A percentile compares a stretch with the other conserved stretches of the same genome.
Conservation (phyloP, 2,797 vertebrate genomes). For the Potorous gilbertii region DNA sequence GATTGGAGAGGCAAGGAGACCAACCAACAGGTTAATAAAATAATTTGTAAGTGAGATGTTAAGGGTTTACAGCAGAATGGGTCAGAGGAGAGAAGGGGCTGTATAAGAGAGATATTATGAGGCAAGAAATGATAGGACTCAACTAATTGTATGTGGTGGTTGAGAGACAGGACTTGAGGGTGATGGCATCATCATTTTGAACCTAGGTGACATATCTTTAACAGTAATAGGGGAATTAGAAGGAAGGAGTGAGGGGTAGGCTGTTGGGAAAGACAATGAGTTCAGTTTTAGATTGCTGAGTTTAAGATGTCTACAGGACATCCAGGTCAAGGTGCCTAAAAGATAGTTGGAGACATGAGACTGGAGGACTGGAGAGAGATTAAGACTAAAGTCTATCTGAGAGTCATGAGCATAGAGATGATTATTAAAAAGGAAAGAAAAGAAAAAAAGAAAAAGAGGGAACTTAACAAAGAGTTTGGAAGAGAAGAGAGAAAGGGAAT, state of each 20-base stretch:
- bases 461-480: neutral
- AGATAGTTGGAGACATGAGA: neutral
- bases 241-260: neutral
- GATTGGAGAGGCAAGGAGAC: neutral
- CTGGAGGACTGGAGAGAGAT: neutral
- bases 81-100: neutral
- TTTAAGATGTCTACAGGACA: constrained; percentile 6
- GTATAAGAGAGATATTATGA: neutral
- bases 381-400: neutral
- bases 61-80: neutral
- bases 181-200: neutral
- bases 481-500: neutral
- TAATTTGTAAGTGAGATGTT: neutral
- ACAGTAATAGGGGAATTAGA: neutral
- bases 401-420: neutral
- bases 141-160: neutral
- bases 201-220: neutral
- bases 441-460: too few species aligned
- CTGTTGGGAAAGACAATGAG: neutral
- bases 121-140: neutral
- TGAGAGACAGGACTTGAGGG: neutral
- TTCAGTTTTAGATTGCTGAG: neutral
- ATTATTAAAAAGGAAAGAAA: neutral
- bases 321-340: neutral
- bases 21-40: neutral